These are phyloP conservation scores for Glaucomys volans DNA, from an alignment of 2,113 vertebrate genomes.

Conservation along the genomic window DNA sequence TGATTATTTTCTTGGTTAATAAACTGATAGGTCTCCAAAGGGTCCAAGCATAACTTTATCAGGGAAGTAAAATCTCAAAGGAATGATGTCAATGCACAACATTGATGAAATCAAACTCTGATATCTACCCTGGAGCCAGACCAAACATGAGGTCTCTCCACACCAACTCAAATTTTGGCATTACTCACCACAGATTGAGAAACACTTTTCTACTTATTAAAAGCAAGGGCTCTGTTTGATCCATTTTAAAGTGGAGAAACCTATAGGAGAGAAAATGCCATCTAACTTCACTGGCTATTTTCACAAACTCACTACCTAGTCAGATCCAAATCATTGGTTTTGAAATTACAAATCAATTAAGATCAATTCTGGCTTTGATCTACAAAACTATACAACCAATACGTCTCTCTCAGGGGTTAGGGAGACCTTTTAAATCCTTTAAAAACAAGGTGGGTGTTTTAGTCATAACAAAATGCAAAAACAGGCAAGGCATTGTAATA, in stretches of 20 bases:
- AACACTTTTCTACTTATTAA: neutral
- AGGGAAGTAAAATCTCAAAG: neutral
- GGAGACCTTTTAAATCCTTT: neutral
- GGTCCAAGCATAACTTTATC: neutral
- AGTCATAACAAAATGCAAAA: neutral
- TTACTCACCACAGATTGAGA: neutral
- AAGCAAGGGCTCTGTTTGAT: neutral
- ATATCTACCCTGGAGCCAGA: neutral
- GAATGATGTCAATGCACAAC: neutral
- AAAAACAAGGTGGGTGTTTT: conserved; percentile 58
- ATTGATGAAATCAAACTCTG: neutral
- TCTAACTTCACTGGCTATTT: conserved; percentile 16
- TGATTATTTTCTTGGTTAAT: neutral
- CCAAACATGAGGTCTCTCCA: neutral
- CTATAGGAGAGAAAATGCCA: neutral
- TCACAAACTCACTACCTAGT: neutral
- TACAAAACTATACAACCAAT: neutral
- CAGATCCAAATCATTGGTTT: conserved; percentile 31
- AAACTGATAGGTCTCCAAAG: neutral
- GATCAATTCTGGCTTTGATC: conserved; percentile 55
- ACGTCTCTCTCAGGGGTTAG: neutral
- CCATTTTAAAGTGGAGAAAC: neutral
- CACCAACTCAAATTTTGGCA: neutral
- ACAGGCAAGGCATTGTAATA: conserved; percentile 10
- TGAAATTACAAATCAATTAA: conserved; percentile 58